These are phyloP conservation scores for Eumaeus atala DNA, from an alignment of 1,140 invertebrate species.

Conservation along the genomic window DNA sequence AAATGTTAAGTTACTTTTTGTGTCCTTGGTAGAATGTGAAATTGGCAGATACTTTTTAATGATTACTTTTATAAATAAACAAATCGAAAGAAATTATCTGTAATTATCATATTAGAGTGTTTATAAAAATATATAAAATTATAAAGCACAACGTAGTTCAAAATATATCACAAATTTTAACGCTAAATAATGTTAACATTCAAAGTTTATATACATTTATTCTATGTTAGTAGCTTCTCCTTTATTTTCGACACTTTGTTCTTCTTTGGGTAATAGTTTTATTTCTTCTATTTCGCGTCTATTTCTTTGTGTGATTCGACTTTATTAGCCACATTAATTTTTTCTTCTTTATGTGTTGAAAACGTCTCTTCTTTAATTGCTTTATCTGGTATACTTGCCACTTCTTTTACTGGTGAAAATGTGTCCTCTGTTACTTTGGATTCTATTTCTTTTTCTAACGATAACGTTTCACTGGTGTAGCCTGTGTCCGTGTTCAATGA, in stretches of 20 bases:
- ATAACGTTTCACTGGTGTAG: slow-evolving; percentile 15
- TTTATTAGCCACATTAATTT: background rate
- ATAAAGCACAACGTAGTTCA: slow-evolving; percentile 2
- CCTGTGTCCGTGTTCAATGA: slow-evolving; percentile 16
- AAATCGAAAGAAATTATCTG: background rate
- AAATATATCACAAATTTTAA: slow-evolving; percentile 10
- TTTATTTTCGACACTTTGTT: background rate
- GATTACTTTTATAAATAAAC: background rate
- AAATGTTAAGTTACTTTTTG: slow-evolving; percentile 3
- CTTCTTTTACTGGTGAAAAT: no score
- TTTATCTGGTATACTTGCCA: background rate
- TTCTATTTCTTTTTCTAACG: slow-evolving; percentile 14
- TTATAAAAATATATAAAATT: slow-evolving; percentile 5
- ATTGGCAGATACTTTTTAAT: no score
- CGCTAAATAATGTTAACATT: background rate
- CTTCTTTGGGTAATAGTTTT: background rate
- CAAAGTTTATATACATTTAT: background rate
- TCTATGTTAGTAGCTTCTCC: background rate
- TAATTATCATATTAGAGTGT: background rate
- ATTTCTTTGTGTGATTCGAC: background rate
- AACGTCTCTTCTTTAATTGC: background rate
- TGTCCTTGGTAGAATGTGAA: background rate
- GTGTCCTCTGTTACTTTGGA: background rate
- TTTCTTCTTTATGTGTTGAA: slow-evolving; percentile 16
- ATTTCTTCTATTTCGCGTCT: background rate